phyloP scores from a whole-genome alignment of 2,113 vertebrate genomes.

The Ornithorhynchus anatinus region DNA sequence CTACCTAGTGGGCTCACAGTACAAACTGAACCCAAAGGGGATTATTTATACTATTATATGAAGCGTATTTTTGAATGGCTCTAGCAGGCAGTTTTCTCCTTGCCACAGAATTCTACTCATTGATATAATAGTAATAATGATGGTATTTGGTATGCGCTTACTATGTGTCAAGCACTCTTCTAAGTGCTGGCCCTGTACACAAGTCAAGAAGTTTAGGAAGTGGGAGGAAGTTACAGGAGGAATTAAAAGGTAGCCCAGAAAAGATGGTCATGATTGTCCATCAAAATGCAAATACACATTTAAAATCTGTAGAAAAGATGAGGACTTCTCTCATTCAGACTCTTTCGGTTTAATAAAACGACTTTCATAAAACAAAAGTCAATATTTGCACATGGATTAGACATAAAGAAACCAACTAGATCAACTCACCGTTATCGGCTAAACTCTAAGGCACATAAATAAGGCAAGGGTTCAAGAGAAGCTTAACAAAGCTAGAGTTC shows the following conservation, averaged over 20 bases:
- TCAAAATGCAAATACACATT: conserved; percentile 63
- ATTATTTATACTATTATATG: neutral
- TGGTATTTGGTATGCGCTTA: too few species aligned
- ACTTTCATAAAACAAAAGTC: conserved; percentile 61
- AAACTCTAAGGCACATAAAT: conserved; percentile 61
- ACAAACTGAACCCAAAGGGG: neutral
- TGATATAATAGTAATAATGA: too few species aligned
- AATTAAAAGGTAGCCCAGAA: conserved; percentile 17
- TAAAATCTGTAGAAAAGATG: conserved; percentile 47
- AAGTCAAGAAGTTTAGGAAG: conserved; percentile 13
- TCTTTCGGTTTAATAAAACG: conserved; percentile 64
- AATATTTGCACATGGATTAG: conserved; percentile 65
- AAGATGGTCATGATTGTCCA: conserved; percentile 43
- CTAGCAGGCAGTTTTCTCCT: neutral
- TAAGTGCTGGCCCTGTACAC: too few species aligned
- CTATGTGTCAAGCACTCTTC: too few species aligned
- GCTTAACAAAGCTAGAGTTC: neutral
- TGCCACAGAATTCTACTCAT: neutral
- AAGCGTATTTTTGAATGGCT: neutral
- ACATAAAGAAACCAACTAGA: conserved; percentile 64
- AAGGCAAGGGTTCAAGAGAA: conserved; percentile 54
- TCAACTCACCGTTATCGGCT: conserved; percentile 59
- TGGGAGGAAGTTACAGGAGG: too few species aligned
- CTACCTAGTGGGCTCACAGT: too few species aligned
- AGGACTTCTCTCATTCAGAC: conserved; percentile 55